phyloP scores from a whole-genome alignment of 2,888 invertebrate species.

The Steinernema carpocapsae region DNA sequence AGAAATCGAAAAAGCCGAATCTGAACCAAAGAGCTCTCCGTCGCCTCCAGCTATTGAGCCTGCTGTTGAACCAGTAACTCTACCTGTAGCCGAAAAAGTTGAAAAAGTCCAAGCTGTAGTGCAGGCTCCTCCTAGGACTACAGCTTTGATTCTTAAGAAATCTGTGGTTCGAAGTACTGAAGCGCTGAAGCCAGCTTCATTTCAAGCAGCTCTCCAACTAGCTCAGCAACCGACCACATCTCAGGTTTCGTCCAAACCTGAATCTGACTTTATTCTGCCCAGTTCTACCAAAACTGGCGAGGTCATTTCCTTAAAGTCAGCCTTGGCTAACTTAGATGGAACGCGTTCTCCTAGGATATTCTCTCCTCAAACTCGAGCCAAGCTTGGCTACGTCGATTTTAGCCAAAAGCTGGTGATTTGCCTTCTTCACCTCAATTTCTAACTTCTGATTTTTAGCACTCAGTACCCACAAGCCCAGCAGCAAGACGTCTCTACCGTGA shows the following conservation, averaged over 20 bases:
- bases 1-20: no score
- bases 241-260: not conserved
- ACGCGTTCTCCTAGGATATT: not conserved
- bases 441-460: not conserved
- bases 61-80: no score
- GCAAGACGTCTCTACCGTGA: not conserved
- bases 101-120: no score
- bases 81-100: no score
- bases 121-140: not conserved
- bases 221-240: no score
- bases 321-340: not conserved
- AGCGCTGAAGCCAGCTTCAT: no score
- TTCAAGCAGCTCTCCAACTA: no score
- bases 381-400: constrained; percentile 7
- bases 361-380: not conserved
- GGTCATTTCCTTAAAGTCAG: not conserved
- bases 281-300: not conserved
- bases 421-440: not conserved
- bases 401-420: not conserved
- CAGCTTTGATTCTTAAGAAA: not conserved
- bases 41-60: no score
- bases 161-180: no score
- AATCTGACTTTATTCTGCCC: not conserved
- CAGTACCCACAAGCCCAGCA: not conserved
- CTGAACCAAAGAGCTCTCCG: not conserved